Evolutionary conservation across 2,113 vertebrate genomes (phyloP).

Genomic region (Sus scrofa): T2T-Sscrofa CM000815.6:99720001-99720500

Average conservation of each 20-base stretch:
- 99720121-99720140: background rate
- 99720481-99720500: background rate
- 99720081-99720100: background rate
- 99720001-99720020: background rate
- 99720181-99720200: background rate
- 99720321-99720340: background rate
- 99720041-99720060: constrained; percentile 31
- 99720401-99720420: too few species aligned
- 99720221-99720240: accelerated
- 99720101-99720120: background rate
- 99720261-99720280: background rate
- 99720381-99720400: background rate
- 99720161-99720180: accelerated
- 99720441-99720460: background rate
- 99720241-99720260: too few species aligned
- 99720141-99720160: background rate
- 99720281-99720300: background rate
- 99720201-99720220: too few species aligned
- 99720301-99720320: background rate
- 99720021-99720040: constrained; percentile 20
- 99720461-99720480: background rate
- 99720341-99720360: background rate
- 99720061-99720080: constrained; percentile 38
- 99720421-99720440: background rate
- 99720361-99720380: background rate